These are phyloP conservation scores for Lordiphosa fenestrarum DNA, from an alignment of 2,888 invertebrate genomes.

Conservation along the genomic window DNA sequence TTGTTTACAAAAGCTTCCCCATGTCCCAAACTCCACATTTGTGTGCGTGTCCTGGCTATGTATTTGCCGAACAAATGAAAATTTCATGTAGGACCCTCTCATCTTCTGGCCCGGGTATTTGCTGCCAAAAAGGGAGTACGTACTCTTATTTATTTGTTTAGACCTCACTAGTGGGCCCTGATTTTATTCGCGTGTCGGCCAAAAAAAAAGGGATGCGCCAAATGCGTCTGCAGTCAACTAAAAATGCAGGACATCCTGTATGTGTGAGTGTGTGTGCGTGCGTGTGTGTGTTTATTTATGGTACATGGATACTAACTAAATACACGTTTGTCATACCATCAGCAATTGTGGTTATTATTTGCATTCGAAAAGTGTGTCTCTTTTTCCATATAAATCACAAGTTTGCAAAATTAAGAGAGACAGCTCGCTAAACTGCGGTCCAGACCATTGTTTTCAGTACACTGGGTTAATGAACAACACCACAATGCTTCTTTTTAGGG, in stretches of 20 bases:
- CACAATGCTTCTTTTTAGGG: too few relatives aligned
- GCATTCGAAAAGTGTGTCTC: constrained; percentile 16
- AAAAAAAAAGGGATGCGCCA: constrained; percentile 48
- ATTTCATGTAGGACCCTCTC: constrained; percentile 56
- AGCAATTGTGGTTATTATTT: constrained; percentile 35
- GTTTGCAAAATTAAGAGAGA: too few relatives aligned
- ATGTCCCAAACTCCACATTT: constrained; percentile 25
- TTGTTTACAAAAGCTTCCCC: constrained; percentile 35
- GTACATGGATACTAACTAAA: constrained; percentile 33
- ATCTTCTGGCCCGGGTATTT: constrained; percentile 41
- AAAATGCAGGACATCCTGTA: constrained; percentile 40
- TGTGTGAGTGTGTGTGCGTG: constrained; percentile 3
- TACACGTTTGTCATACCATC: constrained; percentile 52
- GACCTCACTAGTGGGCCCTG: constrained; percentile 61
- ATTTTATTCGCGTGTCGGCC: constrained; percentile 44
- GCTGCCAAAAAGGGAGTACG: constrained; percentile 63
- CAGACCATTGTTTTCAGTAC: too few relatives aligned
- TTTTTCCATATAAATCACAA: constrained; percentile 6
- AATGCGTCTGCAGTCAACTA: constrained; percentile 65
- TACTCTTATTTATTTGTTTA: constrained; percentile 71
- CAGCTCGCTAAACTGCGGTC: too few relatives aligned
- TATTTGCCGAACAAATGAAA: constrained; percentile 74
- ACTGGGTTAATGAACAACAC: too few relatives aligned
- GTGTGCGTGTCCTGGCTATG: constrained; percentile 39
- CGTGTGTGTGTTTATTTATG: constrained; percentile 19